These are phyloP conservation scores for Lagorchestes hirsutus DNA, from an alignment of 2,797 vertebrate genomes.

Conservation along the genomic window DNA sequence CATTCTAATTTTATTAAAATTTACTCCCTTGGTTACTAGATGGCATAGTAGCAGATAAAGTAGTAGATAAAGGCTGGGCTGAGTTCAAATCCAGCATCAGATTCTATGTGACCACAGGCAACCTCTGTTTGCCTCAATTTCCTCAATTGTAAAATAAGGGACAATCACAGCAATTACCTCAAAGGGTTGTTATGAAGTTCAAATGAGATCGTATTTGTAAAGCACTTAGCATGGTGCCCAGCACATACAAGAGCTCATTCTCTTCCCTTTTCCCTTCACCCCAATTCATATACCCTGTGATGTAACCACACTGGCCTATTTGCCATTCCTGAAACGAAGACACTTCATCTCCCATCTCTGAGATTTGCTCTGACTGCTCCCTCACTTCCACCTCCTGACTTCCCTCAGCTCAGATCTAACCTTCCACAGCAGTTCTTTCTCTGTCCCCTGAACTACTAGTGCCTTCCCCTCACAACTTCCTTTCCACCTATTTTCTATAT, in stretches of 20 bases:
- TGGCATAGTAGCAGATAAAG: too few relatives aligned
- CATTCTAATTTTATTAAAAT: background rate
- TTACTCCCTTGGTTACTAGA: background rate
- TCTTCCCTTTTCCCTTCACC: too few relatives aligned
- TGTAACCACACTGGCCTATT: too few relatives aligned
- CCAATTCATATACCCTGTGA: too few relatives aligned
- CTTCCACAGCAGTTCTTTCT: background rate
- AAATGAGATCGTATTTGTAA: too few relatives aligned
- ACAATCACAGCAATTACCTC: too few relatives aligned
- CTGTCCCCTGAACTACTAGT: background rate
- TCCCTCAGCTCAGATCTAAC: background rate
- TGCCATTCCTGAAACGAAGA: background rate
- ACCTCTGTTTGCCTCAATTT: too few relatives aligned
- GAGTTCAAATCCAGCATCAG: background rate
- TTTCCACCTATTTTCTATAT: background rate
- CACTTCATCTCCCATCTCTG: background rate
- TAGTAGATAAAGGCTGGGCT: background rate
- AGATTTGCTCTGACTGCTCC: background rate
- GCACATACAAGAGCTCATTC: too few relatives aligned
- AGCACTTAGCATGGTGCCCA: too few relatives aligned
- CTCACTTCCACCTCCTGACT: background rate
- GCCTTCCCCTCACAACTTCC: background rate
- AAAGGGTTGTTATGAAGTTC: too few relatives aligned
- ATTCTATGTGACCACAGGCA: background rate
- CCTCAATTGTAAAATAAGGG: too few relatives aligned